Conservation (phyloP, 2,113 vertebrate genomes). For the Crotalus horridus region DNA sequence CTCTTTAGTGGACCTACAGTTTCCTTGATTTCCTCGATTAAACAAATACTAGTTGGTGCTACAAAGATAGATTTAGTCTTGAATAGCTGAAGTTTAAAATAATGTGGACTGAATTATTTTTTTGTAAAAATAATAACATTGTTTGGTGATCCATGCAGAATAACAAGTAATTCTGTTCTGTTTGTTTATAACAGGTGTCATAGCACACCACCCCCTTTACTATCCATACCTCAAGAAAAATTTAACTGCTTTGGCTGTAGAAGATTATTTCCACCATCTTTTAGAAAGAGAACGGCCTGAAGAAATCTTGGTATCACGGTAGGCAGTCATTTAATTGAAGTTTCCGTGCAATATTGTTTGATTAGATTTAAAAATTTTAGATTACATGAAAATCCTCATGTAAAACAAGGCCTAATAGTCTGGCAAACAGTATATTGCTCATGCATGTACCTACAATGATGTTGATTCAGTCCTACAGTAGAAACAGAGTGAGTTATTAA, state of each 20-base stretch:
- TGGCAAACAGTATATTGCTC: background rate
- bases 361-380: background rate
- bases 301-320: constrained; percentile 73
- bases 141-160: background rate
- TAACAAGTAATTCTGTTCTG: background rate
- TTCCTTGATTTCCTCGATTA: no score
- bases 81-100: background rate
- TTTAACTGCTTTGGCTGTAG: constrained; percentile 75
- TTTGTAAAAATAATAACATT: constrained; percentile 26
- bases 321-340: constrained; percentile 38
- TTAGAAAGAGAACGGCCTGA: constrained; percentile 60
- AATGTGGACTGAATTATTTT: background rate
- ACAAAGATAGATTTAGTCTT: background rate
- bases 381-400: constrained; percentile 4
- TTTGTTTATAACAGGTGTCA: constrained; percentile 68
- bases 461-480: background rate
- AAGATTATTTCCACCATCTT: constrained; percentile 81
- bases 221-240: constrained; percentile 84
- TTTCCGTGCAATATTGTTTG: background rate
- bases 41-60: background rate
- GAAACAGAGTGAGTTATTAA: background rate
- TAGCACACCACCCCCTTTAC: constrained; percentile 79
- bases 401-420: background rate
- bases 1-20: no score
- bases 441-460: background rate